Conservation (phyloP, 2,113 vertebrate genomes). For the Pseudorectes ferrugineus region DNA sequence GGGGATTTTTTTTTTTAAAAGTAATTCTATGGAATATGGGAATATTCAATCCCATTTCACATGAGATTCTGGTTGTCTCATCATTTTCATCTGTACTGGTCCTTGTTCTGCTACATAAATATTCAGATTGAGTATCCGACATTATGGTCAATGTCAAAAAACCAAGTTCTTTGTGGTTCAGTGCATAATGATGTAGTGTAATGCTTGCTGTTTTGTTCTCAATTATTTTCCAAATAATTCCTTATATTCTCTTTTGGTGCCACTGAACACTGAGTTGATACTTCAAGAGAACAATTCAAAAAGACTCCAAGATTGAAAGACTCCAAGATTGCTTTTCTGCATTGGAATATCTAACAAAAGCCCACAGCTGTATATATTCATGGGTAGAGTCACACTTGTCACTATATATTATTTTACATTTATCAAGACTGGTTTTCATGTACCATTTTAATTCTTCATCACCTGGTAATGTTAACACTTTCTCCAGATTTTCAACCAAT, state of each 20-base stretch:
- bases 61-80: background rate
- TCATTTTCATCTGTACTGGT: background rate
- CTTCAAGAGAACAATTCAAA: background rate
- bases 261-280: background rate
- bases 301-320: background rate
- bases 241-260: background rate
- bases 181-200: background rate
- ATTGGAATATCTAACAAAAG: background rate
- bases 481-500: background rate
- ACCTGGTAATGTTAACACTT: background rate
- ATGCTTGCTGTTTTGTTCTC: background rate
- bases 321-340: background rate
- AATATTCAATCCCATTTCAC: background rate
- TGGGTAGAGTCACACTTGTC: background rate
- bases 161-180: background rate
- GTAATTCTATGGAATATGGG: background rate
- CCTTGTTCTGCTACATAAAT: background rate
- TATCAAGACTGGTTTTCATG: background rate
- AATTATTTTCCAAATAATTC: background rate
- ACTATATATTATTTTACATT: background rate
- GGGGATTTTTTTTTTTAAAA: background rate
- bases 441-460: background rate
- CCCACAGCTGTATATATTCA: background rate
- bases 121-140: background rate
- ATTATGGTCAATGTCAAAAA: background rate